Conservation (phyloP, 2,888 invertebrate species). For the Dicranocentrus wangi region DNA sequence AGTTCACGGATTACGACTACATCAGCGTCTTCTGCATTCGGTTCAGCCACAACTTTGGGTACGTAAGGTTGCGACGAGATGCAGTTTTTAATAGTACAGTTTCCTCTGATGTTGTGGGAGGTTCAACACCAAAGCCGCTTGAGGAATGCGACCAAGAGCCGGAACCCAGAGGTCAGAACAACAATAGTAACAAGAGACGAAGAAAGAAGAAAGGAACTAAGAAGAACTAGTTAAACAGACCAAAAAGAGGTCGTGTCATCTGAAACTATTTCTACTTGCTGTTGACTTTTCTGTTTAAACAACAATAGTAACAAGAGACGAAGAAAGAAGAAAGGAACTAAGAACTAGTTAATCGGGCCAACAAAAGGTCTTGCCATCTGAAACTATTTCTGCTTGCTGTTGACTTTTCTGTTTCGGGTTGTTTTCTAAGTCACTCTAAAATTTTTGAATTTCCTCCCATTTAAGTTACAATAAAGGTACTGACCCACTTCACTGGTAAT, state of each 20-base stretch:
- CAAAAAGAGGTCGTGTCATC: background rate
- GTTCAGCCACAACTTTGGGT: slow-evolving; percentile 91
- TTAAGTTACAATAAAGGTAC: too few relatives aligned
- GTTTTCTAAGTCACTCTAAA: too few relatives aligned
- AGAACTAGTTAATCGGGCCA: too few relatives aligned
- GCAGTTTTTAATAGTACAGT: background rate
- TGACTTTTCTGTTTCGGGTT: background rate
- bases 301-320: slow-evolving; percentile 4
- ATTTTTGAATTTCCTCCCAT: too few relatives aligned
- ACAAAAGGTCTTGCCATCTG: background rate
- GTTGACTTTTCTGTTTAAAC: background rate
- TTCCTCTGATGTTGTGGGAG: background rate
- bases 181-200: slow-evolving; percentile 9
- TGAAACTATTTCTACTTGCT: background rate
- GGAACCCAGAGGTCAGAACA: slow-evolving; percentile 23
- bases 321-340: slow-evolving; percentile 8
- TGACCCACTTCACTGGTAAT: too few relatives aligned
- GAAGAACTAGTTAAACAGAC: too few relatives aligned
- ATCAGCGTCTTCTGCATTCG: slow-evolving; percentile 93
- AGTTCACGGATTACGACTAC: slow-evolving; percentile 93
- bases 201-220: slow-evolving; percentile 15
- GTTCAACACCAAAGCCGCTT: background rate
- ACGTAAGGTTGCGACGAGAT: slow-evolving; percentile 77
- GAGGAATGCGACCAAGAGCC: slow-evolving; percentile 47
- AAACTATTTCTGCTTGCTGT: background rate